Evolutionary conservation across 2,888 invertebrate genomes (phyloP).

Genomic region (Pherbina coryleti): DNA sequence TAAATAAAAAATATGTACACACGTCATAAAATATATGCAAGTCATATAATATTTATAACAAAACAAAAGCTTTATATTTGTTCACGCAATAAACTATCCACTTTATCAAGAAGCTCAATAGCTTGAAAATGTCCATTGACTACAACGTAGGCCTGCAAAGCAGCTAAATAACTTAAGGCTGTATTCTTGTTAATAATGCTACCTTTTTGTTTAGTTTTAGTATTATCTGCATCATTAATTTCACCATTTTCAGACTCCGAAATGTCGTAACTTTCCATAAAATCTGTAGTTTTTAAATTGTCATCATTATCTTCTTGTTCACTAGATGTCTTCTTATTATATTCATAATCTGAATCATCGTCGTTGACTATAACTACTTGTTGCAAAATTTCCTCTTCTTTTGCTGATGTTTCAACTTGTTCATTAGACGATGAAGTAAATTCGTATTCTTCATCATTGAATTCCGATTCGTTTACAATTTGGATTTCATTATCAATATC

Average conservation of each 20-base stretch:
- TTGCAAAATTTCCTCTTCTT: not conserved
- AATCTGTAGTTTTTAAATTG: not conserved
- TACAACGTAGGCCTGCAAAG: conserved; percentile 33
- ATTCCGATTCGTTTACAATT: not conserved
- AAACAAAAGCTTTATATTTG: not conserved
- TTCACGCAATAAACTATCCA: conserved; percentile 30
- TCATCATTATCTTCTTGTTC: not conserved
- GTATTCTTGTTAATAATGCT: conserved; percentile 16
- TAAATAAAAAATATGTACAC: too few relatives aligned
- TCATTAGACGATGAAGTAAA: not conserved
- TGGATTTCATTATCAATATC: not conserved
- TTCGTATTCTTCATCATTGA: not conserved
- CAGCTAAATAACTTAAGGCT: conserved; percentile 25
- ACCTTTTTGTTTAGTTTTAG: not conserved
- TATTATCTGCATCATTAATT: not conserved
- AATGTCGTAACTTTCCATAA: too few relatives aligned
- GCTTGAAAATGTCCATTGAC: conserved; percentile 31
- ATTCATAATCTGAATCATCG: not conserved
- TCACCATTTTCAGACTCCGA: not conserved
- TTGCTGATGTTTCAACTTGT: not conserved
- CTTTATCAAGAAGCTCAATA: conserved; percentile 23
- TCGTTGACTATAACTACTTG: not conserved
- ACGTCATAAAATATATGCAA: too few relatives aligned
- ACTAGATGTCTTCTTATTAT: not conserved
- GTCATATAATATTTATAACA: too few relatives aligned